Conservation (phyloP, 2,113 vertebrate species). For the Notothenia rossii region DNA sequence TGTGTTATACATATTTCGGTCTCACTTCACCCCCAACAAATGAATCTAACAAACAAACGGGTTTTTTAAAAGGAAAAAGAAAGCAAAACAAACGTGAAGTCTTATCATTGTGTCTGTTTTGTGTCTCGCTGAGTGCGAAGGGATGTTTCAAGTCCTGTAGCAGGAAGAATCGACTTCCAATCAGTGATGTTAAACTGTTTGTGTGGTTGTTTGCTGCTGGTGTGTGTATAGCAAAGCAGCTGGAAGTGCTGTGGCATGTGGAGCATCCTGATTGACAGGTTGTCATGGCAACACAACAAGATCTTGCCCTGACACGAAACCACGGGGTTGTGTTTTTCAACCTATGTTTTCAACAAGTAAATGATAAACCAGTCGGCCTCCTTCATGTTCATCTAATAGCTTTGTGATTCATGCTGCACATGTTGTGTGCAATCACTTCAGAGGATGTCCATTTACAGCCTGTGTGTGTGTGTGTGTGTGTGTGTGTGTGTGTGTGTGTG, state of each 20-base stretch:
- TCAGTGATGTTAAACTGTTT: constrained; percentile 50
- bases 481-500: constrained; percentile 14
- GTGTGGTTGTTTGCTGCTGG: constrained; percentile 12
- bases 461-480: background rate
- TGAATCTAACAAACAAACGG: constrained; percentile 17
- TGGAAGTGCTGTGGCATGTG: constrained; percentile 36
- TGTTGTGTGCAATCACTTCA: constrained; percentile 52
- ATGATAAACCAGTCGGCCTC: constrained; percentile 45
- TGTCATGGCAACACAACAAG: constrained; percentile 65
- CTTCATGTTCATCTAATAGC: constrained; percentile 3
- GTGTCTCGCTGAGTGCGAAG: constrained; percentile 26
- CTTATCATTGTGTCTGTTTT: constrained; percentile 55
- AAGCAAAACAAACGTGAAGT: constrained; percentile 19
- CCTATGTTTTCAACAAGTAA: constrained; percentile 41
- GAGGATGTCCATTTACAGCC: constrained; percentile 44
- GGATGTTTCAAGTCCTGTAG: constrained; percentile 67
- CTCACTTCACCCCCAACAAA: background rate
- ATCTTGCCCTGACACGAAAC: constrained; percentile 36
- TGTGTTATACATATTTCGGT: background rate
- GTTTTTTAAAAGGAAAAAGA: constrained; percentile 22
- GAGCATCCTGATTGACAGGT: constrained; percentile 67
- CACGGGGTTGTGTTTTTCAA: constrained; percentile 61
- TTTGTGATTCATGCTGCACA: constrained; percentile 52
- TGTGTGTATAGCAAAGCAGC: constrained; percentile 13
- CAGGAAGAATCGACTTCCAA: constrained; percentile 68